Conservation (phyloP, 2,888 invertebrate genomes). For the Melikaiella ostensackeni region DNA sequence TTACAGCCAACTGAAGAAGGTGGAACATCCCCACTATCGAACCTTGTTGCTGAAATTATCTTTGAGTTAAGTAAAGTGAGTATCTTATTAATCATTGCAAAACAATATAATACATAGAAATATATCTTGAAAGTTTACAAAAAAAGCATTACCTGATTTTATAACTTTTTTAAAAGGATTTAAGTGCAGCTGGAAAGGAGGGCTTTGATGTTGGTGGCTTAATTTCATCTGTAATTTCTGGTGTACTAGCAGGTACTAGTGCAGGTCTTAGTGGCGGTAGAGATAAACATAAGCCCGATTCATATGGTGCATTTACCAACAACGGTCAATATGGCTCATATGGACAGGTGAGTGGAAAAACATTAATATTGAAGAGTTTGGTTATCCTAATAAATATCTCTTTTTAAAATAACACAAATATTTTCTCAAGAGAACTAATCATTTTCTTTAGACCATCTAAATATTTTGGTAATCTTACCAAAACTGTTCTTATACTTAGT, state of each 20-base stretch:
- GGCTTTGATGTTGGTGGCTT: slow-evolving; percentile 66
- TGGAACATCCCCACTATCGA: slow-evolving; percentile 66
- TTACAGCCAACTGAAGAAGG: slow-evolving; percentile 66
- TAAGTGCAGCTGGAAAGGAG: slow-evolving; percentile 49
- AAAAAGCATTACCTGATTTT: slow-evolving; percentile 17
- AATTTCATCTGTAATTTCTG: slow-evolving; percentile 68
- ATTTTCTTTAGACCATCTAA: no score
- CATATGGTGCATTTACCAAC: slow-evolving; percentile 45
- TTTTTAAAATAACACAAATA: no score
- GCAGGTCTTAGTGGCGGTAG: slow-evolving; percentile 65
- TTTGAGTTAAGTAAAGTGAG: slow-evolving; percentile 70
- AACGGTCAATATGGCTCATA: slow-evolving; percentile 49
- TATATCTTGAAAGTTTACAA: no score
- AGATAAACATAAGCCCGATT: not conserved
- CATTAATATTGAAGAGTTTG: not conserved
- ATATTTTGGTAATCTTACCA: no score
- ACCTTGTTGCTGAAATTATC: slow-evolving; percentile 64
- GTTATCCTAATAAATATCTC: no score
- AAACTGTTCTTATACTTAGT: no score
- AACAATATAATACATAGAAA: no score
- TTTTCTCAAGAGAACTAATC: no score
- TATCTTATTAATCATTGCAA: slow-evolving; percentile 44
- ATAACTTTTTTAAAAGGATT: slow-evolving; percentile 59
- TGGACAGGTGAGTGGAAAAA: slow-evolving; percentile 51
- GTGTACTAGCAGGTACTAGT: slow-evolving; percentile 70